Conservation (phyloP, 2,113 vertebrate genomes). For the Neodontobutis hainanensis region DNA sequence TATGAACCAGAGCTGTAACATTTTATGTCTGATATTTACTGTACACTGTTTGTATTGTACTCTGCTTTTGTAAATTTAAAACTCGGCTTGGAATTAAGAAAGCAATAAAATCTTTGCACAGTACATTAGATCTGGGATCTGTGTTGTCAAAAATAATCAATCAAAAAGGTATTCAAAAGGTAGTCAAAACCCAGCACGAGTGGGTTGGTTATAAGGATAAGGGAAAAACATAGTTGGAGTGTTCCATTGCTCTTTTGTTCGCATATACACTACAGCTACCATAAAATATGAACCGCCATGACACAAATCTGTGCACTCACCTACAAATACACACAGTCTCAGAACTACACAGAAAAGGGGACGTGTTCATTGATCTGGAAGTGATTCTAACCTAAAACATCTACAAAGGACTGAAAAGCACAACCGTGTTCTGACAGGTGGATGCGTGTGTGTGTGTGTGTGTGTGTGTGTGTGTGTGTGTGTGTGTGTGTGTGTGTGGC, state of each 20-base stretch:
- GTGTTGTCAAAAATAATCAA: no score
- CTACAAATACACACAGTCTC: conserved; percentile 18
- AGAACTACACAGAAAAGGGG: conserved; percentile 49
- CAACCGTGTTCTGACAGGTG: conserved; percentile 63
- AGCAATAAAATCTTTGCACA: no score
- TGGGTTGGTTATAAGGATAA: background rate
- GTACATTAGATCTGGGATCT: no score
- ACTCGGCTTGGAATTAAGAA: no score
- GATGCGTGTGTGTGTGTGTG: conserved; percentile 7
- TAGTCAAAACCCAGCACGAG: no score
- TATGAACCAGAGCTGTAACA: background rate
- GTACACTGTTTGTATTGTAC: no score
- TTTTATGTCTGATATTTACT: background rate
- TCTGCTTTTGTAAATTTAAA: no score
- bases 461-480: conserved; percentile 19
- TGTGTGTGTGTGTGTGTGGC: conserved; percentile 17
- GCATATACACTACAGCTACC: conserved; percentile 6
- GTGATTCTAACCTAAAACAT: conserved; percentile 70
- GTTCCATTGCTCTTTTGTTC: conserved; percentile 25
- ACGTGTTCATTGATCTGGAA: conserved; percentile 72
- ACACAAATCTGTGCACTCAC: conserved; percentile 35
- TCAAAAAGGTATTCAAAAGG: no score
- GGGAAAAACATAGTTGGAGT: conserved; percentile 2
- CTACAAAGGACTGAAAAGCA: conserved; percentile 61
- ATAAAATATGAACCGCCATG: conserved; percentile 14